Base-by-base conservation (phyloP, 2,888 invertebrate genomes). In the Drosophila antonietae region DNA sequence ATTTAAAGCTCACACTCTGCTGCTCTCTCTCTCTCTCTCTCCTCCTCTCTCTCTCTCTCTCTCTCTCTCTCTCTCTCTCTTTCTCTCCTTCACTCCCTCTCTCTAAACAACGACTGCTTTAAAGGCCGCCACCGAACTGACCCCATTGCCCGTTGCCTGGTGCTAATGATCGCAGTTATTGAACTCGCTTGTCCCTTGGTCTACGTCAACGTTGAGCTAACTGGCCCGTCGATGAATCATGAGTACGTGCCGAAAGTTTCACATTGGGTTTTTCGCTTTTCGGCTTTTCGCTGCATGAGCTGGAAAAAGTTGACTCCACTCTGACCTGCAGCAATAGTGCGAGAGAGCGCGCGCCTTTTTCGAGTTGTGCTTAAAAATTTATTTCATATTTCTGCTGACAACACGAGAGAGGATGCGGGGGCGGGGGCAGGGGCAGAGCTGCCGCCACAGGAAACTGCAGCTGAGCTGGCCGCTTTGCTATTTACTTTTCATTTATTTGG, bases 401-500 rank as follows among this genome's bases (percentile, higher is more conserved):
- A 56, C 63, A 73, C 39, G 46, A 0, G 33, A 31, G 41, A 23
- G 31, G 35, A 18, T 0, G 3, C 3, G 20, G 23, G 7, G 9
- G 15, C 3, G 31, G 20, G 4, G 35, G 35, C 14, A 14, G 37
- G 8, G 2, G 2, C 15, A n/a, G 0, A 3, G 37, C 9, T 37
- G 53, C 23, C 10, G 35, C 18, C 37, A 41, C 46, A 31, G 10
- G 49, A n/a, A 70, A 61, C 56, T 59, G 60, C 33, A 39, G 68
- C 59, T 64, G 66, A 66, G 67, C 47, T 67, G 46, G 62, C 52
- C 68, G 76, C 77, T 77, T 71, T 75, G 41, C 60, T 84, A 84
- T 84, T 84, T 88, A 80, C 85, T 87, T 84, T 84, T 88, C 88
- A 80, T 84, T 88, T 89, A 84, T 88, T 77, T 55, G 41, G 28